These are phyloP conservation scores for Spilarctia lutea DNA, from an alignment of 2,888 invertebrate genomes.

Conservation along the genomic window DNA sequence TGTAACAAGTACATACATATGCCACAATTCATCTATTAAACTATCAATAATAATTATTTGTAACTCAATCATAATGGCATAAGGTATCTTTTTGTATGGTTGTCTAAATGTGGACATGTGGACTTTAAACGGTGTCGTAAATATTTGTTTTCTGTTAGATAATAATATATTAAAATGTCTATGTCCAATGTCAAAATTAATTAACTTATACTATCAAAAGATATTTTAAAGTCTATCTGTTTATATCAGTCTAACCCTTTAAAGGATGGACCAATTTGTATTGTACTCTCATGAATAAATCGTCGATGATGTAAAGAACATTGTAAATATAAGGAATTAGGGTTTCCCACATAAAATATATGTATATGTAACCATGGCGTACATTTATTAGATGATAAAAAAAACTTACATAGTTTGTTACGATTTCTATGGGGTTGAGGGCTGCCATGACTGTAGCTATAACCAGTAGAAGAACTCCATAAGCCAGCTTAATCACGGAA, in stretches of 20 bases:
- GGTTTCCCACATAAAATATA: no score
- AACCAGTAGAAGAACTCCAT: conserved; percentile 66
- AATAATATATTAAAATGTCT: background rate
- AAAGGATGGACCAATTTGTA: background rate
- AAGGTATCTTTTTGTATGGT: background rate
- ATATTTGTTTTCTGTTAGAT: background rate
- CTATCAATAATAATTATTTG: background rate
- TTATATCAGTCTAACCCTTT: background rate
- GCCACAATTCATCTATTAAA: background rate
- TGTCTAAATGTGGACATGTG: background rate
- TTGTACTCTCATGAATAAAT: background rate
- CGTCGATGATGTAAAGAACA: background rate
- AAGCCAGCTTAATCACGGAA: conserved; percentile 69
- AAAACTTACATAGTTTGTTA: conserved; percentile 71
- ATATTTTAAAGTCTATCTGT: background rate
- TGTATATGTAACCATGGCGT: no score
- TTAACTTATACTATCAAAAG: background rate
- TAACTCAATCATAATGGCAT: background rate
- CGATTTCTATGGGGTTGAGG: conserved; percentile 65
- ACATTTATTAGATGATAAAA: background rate
- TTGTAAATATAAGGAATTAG: background rate
- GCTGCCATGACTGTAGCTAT: conserved; percentile 62
- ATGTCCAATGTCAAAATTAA: background rate
- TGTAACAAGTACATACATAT: background rate
- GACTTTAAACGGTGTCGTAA: background rate